phyloP scores from a whole-genome alignment of 2,113 vertebrate genomes.

The Pelodiscus sinensis region DNA sequence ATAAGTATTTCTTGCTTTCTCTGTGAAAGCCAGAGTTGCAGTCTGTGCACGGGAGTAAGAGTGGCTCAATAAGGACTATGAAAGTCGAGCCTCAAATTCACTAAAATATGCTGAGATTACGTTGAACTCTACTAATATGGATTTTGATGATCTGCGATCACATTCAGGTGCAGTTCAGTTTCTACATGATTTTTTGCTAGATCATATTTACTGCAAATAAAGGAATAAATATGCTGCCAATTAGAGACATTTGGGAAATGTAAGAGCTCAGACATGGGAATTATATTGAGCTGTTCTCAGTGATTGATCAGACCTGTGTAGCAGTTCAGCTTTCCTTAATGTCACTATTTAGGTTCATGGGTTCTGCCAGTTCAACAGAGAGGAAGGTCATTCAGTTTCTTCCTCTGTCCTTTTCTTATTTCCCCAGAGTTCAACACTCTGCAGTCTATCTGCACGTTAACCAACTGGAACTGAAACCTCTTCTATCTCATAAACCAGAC shows the following conservation, averaged over 20 bases:
- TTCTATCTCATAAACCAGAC: constrained; percentile 4
- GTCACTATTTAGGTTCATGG: constrained; percentile 58
- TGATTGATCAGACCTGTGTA: constrained; percentile 54
- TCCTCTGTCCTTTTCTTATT: constrained; percentile 56
- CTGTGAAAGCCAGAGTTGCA: neutral
- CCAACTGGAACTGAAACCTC: constrained; percentile 40
- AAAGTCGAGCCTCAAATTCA: neutral
- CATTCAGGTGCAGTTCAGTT: neutral
- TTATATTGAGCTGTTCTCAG: constrained; percentile 39
- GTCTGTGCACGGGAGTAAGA: neutral
- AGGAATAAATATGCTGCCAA: constrained; percentile 43
- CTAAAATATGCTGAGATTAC: neutral
- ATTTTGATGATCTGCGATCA: neutral
- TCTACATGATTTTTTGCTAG: constrained; percentile 32
- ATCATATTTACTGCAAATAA: constrained; percentile 60
- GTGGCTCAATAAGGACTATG: neutral
- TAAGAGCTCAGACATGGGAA: constrained; percentile 40
- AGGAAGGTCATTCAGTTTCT: constrained; percentile 50
- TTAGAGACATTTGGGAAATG: constrained; percentile 57
- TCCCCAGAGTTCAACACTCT: constrained; percentile 45
- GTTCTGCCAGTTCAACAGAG: constrained; percentile 1
- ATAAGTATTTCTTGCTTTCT: neutral
- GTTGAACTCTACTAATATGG: constrained; percentile 23
- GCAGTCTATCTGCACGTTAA: constrained; percentile 52
- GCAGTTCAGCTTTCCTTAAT: constrained; percentile 74